Percentiles rank a stretch among this genome's conserved stretches.
Conservation (phyloP, 2,797 vertebrate genomes). For the Calcarius lapponicus region DNA sequence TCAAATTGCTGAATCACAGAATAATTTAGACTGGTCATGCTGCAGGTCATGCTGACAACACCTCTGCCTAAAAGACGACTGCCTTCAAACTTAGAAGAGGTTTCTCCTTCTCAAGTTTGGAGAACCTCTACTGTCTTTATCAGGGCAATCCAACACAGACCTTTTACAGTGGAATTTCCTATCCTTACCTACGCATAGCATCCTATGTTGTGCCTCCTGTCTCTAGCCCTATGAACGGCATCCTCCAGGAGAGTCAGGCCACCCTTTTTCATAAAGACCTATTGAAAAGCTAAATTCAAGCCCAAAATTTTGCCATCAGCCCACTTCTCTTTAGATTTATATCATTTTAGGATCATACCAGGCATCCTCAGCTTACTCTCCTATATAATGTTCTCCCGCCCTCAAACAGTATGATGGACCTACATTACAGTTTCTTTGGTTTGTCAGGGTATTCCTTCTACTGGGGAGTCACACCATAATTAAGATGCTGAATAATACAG, state of each 20-base stretch:
- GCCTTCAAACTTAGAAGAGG: neutral
- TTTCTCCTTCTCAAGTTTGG: neutral
- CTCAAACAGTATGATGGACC: neutral
- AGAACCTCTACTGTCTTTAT: neutral
- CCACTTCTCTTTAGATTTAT: neutral
- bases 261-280: neutral
- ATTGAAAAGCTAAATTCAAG: neutral
- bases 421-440: neutral
- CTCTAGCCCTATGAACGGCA: neutral
- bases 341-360: neutral
- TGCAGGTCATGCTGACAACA: neutral
- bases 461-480: neutral
- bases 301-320: neutral
- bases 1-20: neutral
- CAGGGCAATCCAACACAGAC: rapidly evolving
- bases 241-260: neutral
- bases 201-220: neutral
- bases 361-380: neutral
- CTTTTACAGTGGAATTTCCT: neutral
- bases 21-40: neutral
- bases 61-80: neutral
- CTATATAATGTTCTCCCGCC: neutral
- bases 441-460: neutral
- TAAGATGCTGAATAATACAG: neutral
- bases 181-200: neutral